Evolutionary conservation across 2,888 invertebrate genomes (phyloP), one percentile per base, ranked within the genome.

Genomic region (Rotaria sp.): DNA sequence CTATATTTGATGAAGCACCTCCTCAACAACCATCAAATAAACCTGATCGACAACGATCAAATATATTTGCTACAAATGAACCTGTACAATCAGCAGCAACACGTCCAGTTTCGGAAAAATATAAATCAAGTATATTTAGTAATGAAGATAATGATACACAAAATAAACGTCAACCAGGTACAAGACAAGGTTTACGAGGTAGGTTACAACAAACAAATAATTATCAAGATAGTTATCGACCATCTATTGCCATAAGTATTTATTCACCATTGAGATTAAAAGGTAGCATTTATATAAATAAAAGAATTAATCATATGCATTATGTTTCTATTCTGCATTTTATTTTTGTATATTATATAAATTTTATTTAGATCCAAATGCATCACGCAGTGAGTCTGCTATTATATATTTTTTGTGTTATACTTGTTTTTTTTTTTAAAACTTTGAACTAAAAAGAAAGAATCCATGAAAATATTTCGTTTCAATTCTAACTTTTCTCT

Each of bases 251-350:
- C 80, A 80, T 80, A 45, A 45, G 80, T 45, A 26, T 45, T 45
- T 80, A 80, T 80, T 80, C 80, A 80, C 80, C 80, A 80, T 80
- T 80, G n/a, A 80, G 80, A 80, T 26, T 45, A 80, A 80, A 41
- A 80, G 80, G 80, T 80, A 80, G 80, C 41, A 80, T 11, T n/a
- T 26, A 67, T 35, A 2, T 45, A n/a, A 15, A 26, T 0, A 5
- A 11, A 45, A 2, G 0, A 45, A 18, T 15, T 59, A 13, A 5
- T 45, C 45, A 3, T 80, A 45, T 80, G 45, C 80, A 80, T 41
- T 45, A 38, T 26, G 45, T 45, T 50, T 45, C 80, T n/a, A 80
- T 45, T 41, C 26, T 45, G 80, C 45, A n/a, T 45, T 41, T 80
- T 26, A 38, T 26, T 45, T 45, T 50, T 50, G 13, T 50, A 15